Evolutionary conservation across 2,888 invertebrate species (phyloP).

Genomic region (Harmothoe impar): DNA sequence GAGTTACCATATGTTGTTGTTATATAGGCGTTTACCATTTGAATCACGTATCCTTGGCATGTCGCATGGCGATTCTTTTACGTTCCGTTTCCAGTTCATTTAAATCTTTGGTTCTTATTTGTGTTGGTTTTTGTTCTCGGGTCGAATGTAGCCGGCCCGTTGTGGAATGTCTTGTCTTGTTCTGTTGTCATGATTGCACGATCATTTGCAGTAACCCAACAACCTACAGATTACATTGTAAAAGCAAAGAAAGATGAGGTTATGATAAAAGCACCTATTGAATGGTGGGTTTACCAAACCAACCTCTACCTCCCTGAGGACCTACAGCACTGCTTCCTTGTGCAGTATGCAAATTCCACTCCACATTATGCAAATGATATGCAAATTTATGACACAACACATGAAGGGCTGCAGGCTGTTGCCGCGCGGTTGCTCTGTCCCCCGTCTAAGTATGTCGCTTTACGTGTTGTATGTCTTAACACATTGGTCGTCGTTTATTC

Average conservation of each 20-base stretch:
- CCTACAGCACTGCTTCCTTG: no score
- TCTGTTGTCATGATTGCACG: slow-evolving; percentile 35
- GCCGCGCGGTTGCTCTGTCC: not conserved
- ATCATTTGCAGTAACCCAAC: not conserved
- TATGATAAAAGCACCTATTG: not conserved
- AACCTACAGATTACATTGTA: not conserved
- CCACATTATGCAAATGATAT: slow-evolving; percentile 51
- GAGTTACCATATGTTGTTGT: not conserved
- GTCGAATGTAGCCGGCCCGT: not conserved
- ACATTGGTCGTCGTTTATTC: slow-evolving; percentile 6
- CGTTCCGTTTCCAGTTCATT: slow-evolving; percentile 34
- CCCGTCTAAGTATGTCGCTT: slow-evolving; percentile 9
- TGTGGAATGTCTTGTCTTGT: slow-evolving; percentile 7
- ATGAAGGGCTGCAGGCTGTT: slow-evolving; percentile 44
- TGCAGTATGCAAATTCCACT: not conserved
- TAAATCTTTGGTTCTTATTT: slow-evolving; percentile 11
- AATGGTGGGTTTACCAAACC: no score
- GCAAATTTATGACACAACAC: slow-evolving; percentile 56
- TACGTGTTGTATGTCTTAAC: slow-evolving; percentile 34
- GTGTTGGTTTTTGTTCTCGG: not conserved
- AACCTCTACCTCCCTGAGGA: no score
- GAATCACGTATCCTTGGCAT: not conserved
- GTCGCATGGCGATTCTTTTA: not conserved
- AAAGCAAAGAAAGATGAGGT: not conserved
- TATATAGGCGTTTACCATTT: not conserved